Conservation (phyloP, 2,888 invertebrate species). For the Epistrophe eligans region DNA sequence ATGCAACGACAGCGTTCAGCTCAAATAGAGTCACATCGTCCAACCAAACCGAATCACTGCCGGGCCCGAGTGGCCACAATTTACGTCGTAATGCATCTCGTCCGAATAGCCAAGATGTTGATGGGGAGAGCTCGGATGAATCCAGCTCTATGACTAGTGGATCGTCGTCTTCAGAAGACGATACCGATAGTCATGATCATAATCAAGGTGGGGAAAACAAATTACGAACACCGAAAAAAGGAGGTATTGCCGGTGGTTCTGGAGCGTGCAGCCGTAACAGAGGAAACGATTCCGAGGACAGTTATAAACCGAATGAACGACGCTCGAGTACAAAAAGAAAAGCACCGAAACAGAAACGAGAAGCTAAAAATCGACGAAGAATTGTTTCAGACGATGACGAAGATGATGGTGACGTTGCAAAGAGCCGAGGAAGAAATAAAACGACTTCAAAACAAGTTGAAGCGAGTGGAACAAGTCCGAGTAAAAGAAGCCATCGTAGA, state of each 20-base stretch:
- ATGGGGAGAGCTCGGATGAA: slow-evolving; percentile 78
- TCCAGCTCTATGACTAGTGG: slow-evolving; percentile 63
- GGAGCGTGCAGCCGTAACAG: slow-evolving; percentile 85
- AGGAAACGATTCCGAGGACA: slow-evolving; percentile 85
- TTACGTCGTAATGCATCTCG: slow-evolving; percentile 78
- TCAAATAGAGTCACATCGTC: slow-evolving; percentile 83
- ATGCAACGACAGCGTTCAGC: slow-evolving; percentile 78
- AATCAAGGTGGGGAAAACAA: slow-evolving; percentile 76
- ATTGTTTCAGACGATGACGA: slow-evolving; percentile 61
- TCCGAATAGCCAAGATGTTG: slow-evolving; percentile 79
- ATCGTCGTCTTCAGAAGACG: slow-evolving; percentile 70
- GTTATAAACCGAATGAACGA: slow-evolving; percentile 84
- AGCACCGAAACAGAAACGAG: slow-evolving; percentile 55
- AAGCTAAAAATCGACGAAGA: slow-evolving; percentile 42
- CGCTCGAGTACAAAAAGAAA: slow-evolving; percentile 71
- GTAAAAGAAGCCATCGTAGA: slow-evolving; percentile 41
- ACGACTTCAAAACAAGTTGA: slow-evolving; percentile 29
- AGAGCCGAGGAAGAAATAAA: slow-evolving; percentile 56
- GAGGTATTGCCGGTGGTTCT: slow-evolving; percentile 78
- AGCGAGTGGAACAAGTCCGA: slow-evolving; percentile 4
- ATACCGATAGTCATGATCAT: slow-evolving; percentile 72
- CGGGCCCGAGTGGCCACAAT: slow-evolving; percentile 77
- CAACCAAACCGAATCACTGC: slow-evolving; percentile 77
- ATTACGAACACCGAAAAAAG: slow-evolving; percentile 67
- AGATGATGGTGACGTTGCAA: slow-evolving; percentile 79